These are phyloP conservation scores for Pachliopta kotzebuea DNA, from an alignment of 2,888 invertebrate genomes.

Conservation along the genomic window DNA sequence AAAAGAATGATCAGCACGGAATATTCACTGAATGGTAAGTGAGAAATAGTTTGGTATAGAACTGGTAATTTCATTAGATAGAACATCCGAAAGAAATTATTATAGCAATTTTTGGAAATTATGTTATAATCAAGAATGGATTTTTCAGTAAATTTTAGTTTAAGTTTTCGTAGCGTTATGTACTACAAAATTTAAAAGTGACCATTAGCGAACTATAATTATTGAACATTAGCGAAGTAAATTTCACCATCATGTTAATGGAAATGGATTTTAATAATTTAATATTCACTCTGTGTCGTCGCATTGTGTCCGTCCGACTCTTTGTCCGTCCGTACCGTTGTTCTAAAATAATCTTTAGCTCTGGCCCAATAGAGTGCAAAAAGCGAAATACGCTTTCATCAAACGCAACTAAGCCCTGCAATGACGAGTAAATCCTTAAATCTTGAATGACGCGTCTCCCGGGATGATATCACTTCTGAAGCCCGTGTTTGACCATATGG, in stretches of 20 bases:
- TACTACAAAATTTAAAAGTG: too few relatives aligned
- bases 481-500: slow-evolving; percentile 27
- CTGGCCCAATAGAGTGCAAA: slow-evolving; percentile 10
- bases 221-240: slow-evolving; percentile 18
- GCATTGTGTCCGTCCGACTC: slow-evolving; percentile 8
- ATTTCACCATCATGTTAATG: slow-evolving; percentile 17
- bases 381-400: background rate
- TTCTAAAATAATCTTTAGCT: slow-evolving; percentile 18
- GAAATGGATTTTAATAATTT: slow-evolving; percentile 29
- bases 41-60: too few relatives aligned
- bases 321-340: background rate
- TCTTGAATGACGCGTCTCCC: slow-evolving; percentile 49
- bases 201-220: background rate
- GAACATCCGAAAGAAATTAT: too few relatives aligned
- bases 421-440: slow-evolving; percentile 61
- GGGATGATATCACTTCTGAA: slow-evolving; percentile 39
- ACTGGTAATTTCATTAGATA: too few relatives aligned
- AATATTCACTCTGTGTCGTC: slow-evolving; percentile 27
- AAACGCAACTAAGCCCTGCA: slow-evolving; percentile 33
- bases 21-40: too few relatives aligned
- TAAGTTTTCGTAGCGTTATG: too few relatives aligned
- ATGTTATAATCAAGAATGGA: too few relatives aligned
- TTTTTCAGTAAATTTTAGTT: too few relatives aligned
- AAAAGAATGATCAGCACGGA: too few relatives aligned
- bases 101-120: too few relatives aligned